Evolutionary conservation across 2,888 invertebrate genomes (phyloP).

Genomic region (Podotricha telesiphe): DNA sequence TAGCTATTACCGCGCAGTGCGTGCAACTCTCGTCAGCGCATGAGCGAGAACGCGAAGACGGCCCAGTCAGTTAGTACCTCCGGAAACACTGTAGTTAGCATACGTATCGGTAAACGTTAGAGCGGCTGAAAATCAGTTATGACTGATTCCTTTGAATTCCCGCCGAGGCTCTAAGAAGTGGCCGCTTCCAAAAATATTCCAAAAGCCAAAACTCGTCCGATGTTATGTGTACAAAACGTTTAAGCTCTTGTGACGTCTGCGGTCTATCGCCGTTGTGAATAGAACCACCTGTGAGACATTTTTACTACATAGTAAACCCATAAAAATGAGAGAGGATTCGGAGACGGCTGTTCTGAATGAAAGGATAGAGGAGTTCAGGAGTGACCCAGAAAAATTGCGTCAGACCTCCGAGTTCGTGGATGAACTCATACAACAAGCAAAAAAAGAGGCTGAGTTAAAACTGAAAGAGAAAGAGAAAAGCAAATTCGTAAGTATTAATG

Average conservation of each 20-base stretch:
- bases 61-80: conserved; percentile 63
- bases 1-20: conserved; percentile 27
- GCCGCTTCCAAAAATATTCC: conserved; percentile 27
- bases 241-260: conserved; percentile 50
- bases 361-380: conserved; percentile 83
- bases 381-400: conserved; percentile 84
- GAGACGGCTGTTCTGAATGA: conserved; percentile 71
- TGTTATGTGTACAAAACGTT: conserved; percentile 40
- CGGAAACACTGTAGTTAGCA: conserved; percentile 51
- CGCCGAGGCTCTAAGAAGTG: conserved; percentile 33
- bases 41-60: conserved; percentile 62
- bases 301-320: conserved; percentile 29
- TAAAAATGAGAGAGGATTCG: conserved; percentile 72
- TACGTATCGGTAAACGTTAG: conserved; percentile 49
- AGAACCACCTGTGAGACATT: conserved; percentile 45
- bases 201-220: conserved; percentile 9
- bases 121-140: conserved; percentile 36
- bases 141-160: conserved; percentile 46
- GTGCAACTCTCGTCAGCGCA: conserved; percentile 63
- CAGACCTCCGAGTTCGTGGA: conserved; percentile 84
- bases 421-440: conserved; percentile 84
- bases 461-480: conserved; percentile 83
- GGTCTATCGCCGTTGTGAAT: conserved; percentile 39
- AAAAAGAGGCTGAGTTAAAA: conserved; percentile 83
- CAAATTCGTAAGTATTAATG: conserved; percentile 83